These are phyloP conservation scores for Parelbella ahira DNA, from an alignment of 2,888 invertebrate genomes.

Conservation along the genomic window DNA sequence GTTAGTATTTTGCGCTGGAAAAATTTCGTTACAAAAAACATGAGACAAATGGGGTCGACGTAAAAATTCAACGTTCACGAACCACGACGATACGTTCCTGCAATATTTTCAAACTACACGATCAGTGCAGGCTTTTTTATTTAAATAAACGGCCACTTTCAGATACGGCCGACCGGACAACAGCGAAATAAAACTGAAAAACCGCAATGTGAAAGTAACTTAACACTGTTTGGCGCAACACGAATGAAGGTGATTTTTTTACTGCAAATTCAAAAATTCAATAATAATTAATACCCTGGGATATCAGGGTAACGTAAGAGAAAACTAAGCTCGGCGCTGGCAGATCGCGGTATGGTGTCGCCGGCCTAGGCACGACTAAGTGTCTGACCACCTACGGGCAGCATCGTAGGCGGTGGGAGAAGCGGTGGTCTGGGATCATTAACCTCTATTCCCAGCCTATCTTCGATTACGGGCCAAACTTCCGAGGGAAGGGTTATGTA, in stretches of 20 bases:
- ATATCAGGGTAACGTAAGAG: too few relatives aligned
- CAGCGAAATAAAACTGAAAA: neutral
- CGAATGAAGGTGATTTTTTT: slow-evolving; percentile 7
- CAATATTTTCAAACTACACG: slow-evolving; percentile 23
- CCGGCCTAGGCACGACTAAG: too few relatives aligned
- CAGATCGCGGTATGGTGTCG: too few relatives aligned
- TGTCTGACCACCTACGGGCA: too few relatives aligned
- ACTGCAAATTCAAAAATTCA: too few relatives aligned
- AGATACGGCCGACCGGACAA: slow-evolving; percentile 7
- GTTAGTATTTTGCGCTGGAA: slow-evolving; percentile 12
- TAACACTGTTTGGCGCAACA: neutral
- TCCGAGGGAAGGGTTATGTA: too few relatives aligned
- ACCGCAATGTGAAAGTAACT: slow-evolving; percentile 12
- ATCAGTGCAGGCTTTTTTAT: slow-evolving; percentile 17
- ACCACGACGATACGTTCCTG: slow-evolving; percentile 11
- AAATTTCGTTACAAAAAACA: slow-evolving; percentile 23
- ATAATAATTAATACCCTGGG: too few relatives aligned
- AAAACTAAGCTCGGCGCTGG: too few relatives aligned
- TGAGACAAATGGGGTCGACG: slow-evolving; percentile 16
- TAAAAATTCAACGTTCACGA: slow-evolving; percentile 19
- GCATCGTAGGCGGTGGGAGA: too few relatives aligned
- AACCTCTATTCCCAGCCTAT: too few relatives aligned
- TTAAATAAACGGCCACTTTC: slow-evolving; percentile 18
- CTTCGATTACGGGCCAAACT: too few relatives aligned
- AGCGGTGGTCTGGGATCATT: too few relatives aligned